Base-by-base conservation (phyloP, 2,113 vertebrate species). In the Petrocephalus zakoni region DNA sequence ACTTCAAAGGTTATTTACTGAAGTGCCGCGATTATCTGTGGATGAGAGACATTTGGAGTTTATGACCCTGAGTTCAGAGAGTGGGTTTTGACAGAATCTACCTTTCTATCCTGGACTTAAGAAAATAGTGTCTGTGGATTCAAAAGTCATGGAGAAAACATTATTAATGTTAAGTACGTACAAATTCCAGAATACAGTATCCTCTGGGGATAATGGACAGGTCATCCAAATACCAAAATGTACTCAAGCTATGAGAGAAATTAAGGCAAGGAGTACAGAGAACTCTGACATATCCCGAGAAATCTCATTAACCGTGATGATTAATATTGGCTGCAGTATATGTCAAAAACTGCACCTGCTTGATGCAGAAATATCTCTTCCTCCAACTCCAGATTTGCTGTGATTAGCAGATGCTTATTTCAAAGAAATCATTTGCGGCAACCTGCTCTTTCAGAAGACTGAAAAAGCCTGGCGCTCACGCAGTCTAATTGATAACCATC, bases 181-280 rank as follows among this genome's bases (percentile, higher is more conserved):
- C 47, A 81, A 19, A 78, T 34, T 51, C 15, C 25, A 34, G 68
- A 75, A 37, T 72, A 75, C 61, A 85, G 37, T 53, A 9, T 51
- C 87, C 81, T 29, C 51, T 21, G 51, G 53, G 87, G 49, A 51
- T 81, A 55, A 90, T 56, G 53, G 34, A 88, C 72, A 9, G 72
- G 10, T 53, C 75, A 88, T 90, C 88, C 87, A 85, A 92, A 91
- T 68, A 90, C 83, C 89, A 90, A 84, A 91, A 90, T 91, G 47
- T 88, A 81, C n/a, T 88, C 58, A 92, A 90, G 90, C 93, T 90
- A 89, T 47, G 85, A 93, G 93, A 93, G 94, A 94, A 94, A 95
- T 90, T 94, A 93, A 93, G 91, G 87, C 88, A 94, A 95, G 94
- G 94, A 93, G 94, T 94, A 92, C 90, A 91, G 61, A 91, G 72